Percentiles rank a stretch among this genome's conserved stretches.
Conservation (phyloP, 2,888 invertebrate genomes). For the Ferdinandea cuprea region DNA sequence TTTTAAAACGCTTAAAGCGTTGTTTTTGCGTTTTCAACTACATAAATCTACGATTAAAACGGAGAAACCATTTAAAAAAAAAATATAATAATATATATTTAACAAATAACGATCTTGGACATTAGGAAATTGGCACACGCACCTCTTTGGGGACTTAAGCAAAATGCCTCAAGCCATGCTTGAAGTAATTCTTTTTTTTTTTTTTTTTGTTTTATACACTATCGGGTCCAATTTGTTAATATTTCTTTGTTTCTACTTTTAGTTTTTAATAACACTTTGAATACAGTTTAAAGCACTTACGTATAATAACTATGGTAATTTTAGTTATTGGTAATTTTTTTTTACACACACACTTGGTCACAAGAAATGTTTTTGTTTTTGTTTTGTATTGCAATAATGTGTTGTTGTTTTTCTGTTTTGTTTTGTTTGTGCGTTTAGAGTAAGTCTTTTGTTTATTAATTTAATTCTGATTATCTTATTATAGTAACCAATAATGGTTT, state of each 20-base stretch:
- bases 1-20: constrained; percentile 59
- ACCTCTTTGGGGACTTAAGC: constrained; percentile 56
- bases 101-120: constrained; percentile 52
- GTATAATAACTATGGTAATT: constrained; percentile 40
- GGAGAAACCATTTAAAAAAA: constrained; percentile 13
- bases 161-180: constrained; percentile 30
- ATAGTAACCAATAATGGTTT: background rate
- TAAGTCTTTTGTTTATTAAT: constrained; percentile 24
- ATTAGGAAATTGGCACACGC: constrained; percentile 67
- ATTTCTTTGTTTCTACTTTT: background rate
- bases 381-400: constrained; percentile 52
- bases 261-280: constrained; percentile 26
- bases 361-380: constrained; percentile 23
- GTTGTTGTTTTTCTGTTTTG: background rate
- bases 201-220: constrained; percentile 13
- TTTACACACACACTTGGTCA: constrained; percentile 39
- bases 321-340: constrained; percentile 36
- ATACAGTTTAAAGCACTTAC: constrained; percentile 56
- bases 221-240: constrained; percentile 16
- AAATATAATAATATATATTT: constrained; percentile 16
- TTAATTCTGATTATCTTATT: constrained; percentile 28
- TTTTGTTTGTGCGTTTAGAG: constrained; percentile 63
- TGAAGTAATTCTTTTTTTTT: constrained; percentile 13
- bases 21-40: constrained; percentile 28
- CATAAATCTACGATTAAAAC: constrained; percentile 52